Evolutionary conservation across 1,140 invertebrate genomes (phyloP).

Genomic region (Ganaspis sp.): DNA sequence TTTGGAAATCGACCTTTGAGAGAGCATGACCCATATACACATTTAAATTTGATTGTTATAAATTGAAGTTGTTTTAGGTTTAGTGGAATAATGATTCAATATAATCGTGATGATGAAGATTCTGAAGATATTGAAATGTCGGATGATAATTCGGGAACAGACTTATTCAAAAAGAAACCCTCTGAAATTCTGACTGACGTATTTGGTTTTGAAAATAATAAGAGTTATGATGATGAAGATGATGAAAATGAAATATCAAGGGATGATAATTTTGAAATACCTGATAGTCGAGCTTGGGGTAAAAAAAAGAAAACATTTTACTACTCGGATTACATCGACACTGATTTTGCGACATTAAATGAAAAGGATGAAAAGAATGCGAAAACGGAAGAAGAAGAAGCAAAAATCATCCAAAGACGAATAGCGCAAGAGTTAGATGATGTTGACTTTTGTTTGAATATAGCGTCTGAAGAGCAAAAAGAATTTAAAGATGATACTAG

Average conservation of each 20-base stretch:
- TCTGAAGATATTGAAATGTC: neutral
- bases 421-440: slow-evolving; percentile 87
- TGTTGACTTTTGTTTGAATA: slow-evolving; percentile 86
- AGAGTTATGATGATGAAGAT: slow-evolving; percentile 72
- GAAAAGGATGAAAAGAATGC: slow-evolving; percentile 85
- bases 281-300: slow-evolving; percentile 91
- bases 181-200: slow-evolving; percentile 74
- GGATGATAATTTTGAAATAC: slow-evolving; percentile 76
- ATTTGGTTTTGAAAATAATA: slow-evolving; percentile 74
- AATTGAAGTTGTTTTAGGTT: neutral
- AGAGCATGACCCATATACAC: too few relatives aligned
- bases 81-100: neutral
- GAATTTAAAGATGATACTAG: slow-evolving; percentile 71
- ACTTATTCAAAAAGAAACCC: too few relatives aligned
- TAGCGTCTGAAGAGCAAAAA: slow-evolving; percentile 67
- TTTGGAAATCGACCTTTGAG: too few relatives aligned
- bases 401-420: slow-evolving; percentile 86
- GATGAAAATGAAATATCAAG: slow-evolving; percentile 75
- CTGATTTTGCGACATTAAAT: slow-evolving; percentile 83
- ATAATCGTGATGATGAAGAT: neutral
- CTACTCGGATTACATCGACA: slow-evolving; percentile 91
- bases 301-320: slow-evolving; percentile 87
- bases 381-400: slow-evolving; percentile 90
- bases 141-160: neutral
- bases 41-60: neutral